These are phyloP conservation scores for Phainopepla nitens DNA, from an alignment of 2,113 vertebrate species.

Conservation along the genomic window DNA sequence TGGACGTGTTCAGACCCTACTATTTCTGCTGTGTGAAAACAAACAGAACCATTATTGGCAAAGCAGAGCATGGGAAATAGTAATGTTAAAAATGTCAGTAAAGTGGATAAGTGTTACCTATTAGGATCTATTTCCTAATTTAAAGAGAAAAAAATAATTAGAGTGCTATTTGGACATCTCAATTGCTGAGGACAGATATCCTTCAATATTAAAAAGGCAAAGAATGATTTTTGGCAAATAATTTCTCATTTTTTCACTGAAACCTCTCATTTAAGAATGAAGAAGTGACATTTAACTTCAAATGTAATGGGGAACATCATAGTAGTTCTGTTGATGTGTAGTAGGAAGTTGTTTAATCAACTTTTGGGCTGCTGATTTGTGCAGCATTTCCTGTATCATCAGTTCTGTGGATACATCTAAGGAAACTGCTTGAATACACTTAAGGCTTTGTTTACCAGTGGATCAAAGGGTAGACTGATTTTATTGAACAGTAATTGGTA, in stretches of 20 bases:
- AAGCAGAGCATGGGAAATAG: background rate
- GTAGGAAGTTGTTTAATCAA: background rate
- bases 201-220: background rate
- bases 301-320: background rate
- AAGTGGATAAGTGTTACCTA: background rate
- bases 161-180: background rate
- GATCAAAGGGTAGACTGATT: background rate
- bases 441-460: background rate
- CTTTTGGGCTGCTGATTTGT: background rate
- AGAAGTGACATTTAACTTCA: background rate
- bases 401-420: background rate
- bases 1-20: background rate
- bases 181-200: background rate
- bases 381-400: background rate
- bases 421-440: background rate
- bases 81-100: background rate
- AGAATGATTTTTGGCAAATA: background rate
- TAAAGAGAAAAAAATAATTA: background rate
- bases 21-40: background rate
- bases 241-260: background rate
- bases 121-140: background rate
- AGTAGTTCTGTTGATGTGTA: background rate
- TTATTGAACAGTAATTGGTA: background rate
- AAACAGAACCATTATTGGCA: background rate
- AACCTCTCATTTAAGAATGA: background rate